These are phyloP conservation scores for Acestrorhynchus altus DNA, from an alignment of 2,797 vertebrate genomes.

Conservation along the genomic window DNA sequence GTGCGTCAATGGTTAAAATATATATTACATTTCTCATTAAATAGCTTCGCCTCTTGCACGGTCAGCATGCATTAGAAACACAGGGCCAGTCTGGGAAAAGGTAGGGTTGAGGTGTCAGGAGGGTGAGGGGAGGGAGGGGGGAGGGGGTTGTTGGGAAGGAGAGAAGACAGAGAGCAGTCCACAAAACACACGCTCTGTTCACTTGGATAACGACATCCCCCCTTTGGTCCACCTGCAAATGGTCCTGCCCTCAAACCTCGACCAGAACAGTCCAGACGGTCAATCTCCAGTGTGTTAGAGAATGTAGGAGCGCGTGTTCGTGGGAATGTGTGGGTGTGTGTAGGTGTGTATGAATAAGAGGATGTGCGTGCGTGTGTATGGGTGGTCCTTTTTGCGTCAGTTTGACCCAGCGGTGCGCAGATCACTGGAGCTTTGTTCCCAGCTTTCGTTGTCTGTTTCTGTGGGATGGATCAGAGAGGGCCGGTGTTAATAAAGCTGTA, in stretches of 20 bases:
- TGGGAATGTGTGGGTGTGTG: slow-evolving; percentile 43
- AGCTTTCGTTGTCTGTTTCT: slow-evolving; percentile 99
- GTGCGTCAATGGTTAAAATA: slow-evolving; percentile 83
- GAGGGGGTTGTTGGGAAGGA: slow-evolving; percentile 44
- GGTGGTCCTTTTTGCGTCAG: slow-evolving; percentile 66
- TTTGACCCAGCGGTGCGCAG: slow-evolving; percentile 64
- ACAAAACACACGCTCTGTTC: slow-evolving; percentile 52
- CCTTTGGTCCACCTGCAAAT: slow-evolving; percentile 84
- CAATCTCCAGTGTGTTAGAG: slow-evolving; percentile 77
- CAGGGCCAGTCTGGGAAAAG: slow-evolving; percentile 77
- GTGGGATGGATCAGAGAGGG: slow-evolving; percentile 30
- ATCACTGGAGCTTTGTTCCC: slow-evolving; percentile 98
- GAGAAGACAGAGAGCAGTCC: slow-evolving; percentile 72
- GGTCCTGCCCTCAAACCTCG: slow-evolving; percentile 67
- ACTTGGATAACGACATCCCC: slow-evolving; percentile 61
- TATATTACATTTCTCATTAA: slow-evolving; percentile 83
- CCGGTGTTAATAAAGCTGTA: neutral
- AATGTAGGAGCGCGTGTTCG: slow-evolving; percentile 37
- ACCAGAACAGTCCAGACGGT: slow-evolving; percentile 74
- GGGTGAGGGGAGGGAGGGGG: slow-evolving; percentile 71
- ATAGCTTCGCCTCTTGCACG: slow-evolving; percentile 84
- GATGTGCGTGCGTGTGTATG: slow-evolving; percentile 37
- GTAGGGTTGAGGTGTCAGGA: slow-evolving; percentile 73
- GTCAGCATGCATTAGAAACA: slow-evolving; percentile 90
- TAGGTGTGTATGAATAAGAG: slow-evolving; percentile 26